Percentiles rank a stretch among this genome's conserved stretches.
phyloP scores from a whole-genome alignment of 1,140 invertebrate species.

The Phymorhynchus buccinoides region DNA sequence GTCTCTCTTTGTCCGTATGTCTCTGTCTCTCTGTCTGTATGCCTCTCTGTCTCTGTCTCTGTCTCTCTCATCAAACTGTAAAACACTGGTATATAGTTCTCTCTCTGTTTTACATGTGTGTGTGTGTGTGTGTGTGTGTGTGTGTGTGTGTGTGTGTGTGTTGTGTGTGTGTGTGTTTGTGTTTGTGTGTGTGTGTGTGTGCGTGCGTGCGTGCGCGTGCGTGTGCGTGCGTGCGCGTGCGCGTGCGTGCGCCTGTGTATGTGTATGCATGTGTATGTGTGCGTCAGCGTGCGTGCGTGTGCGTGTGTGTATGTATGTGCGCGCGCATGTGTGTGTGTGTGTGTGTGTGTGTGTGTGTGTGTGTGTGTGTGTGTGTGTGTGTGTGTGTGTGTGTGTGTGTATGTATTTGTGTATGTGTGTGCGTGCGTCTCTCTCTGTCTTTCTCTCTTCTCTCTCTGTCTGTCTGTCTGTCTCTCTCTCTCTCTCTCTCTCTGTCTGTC shows the following conservation, averaged over 20 bases:
- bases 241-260: not conserved
- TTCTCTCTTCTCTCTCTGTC: not conserved
- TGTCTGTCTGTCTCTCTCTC: not conserved
- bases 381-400: constrained; percentile 1
- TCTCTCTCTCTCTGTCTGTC: constrained; percentile 5
- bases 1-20: no score
- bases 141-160: no score
- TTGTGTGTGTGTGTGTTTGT: not conserved
- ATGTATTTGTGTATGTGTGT: not conserved
- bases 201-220: not conserved
- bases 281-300: not conserved
- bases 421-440: not conserved
- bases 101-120: no score
- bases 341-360: constrained; percentile 13
- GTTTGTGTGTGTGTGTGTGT: not conserved
- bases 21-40: no score
- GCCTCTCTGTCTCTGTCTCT: no score
- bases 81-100: no score
- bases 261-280: not conserved
- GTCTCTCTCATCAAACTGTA: no score
- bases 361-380: not conserved
- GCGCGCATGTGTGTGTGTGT: constrained; percentile 3
- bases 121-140: no score
- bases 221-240: not conserved
- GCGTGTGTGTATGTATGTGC: constrained; percentile 1